Evolutionary conservation across 2,797 vertebrate genomes (phyloP).

Genomic region (Karalla daura): DNA sequence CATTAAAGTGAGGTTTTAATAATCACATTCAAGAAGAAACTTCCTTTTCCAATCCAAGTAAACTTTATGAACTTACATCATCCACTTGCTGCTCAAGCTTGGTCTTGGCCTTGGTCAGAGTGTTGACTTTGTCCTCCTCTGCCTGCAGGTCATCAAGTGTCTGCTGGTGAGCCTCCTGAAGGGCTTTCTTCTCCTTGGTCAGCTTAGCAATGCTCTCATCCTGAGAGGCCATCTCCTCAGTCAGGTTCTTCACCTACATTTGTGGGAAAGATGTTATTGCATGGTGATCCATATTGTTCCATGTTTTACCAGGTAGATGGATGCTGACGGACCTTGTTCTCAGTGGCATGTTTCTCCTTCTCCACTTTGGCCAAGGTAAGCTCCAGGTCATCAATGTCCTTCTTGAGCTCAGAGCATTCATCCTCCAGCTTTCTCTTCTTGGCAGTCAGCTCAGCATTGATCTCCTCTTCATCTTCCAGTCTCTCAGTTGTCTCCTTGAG

Average conservation of each 20-base stretch:
- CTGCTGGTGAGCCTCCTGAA: constrained; percentile 90
- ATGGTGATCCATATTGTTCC: too few species aligned
- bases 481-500: constrained; percentile 86
- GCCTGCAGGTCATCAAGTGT: constrained; percentile 79
- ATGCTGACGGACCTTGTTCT: constrained; percentile 84
- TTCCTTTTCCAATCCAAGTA: too few species aligned
- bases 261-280: neutral
- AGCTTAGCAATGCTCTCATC: constrained; percentile 88
- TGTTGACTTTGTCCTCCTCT: constrained; percentile 88
- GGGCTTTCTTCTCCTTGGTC: constrained; percentile 89
- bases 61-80: constrained; percentile 87
- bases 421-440: too few species aligned
- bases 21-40: neutral
- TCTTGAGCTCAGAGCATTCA: too few species aligned
- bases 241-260: constrained; percentile 88
- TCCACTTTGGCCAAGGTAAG: too few species aligned
- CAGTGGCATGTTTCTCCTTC: too few species aligned
- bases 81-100: constrained; percentile 92
- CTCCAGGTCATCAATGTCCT: too few species aligned
- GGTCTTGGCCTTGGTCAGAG: constrained; percentile 87
- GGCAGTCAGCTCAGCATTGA: too few species aligned
- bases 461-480: constrained; percentile 87
- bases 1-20: neutral
- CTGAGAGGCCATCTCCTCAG: constrained; percentile 87
- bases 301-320: too few species aligned